Evolutionary conservation across 2,113 vertebrate genomes (phyloP).

Genomic region (Toxostoma redivivum): DNA sequence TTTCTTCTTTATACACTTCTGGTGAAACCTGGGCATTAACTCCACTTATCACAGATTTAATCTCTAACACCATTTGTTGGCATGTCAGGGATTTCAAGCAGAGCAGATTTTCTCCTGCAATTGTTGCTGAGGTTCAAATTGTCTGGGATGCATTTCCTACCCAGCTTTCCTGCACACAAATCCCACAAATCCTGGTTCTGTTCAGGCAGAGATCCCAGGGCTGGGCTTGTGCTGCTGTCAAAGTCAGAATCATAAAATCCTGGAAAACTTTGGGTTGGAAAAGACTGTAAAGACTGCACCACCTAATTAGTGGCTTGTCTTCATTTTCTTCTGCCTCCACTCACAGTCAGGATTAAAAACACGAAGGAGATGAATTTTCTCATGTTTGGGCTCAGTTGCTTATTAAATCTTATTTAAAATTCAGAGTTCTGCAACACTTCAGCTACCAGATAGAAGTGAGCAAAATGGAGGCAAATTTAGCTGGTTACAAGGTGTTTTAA

Average conservation of each 20-base stretch:
- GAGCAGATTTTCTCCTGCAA: not conserved
- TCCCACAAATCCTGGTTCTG: not conserved
- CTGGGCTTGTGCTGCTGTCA: not conserved
- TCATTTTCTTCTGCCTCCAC: no score
- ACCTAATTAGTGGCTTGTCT: no score
- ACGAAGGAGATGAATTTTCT: no score
- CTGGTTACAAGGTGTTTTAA: no score
- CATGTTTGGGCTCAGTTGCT: no score
- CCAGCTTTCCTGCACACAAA: not conserved
- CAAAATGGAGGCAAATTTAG: no score
- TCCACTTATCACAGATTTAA: not conserved
- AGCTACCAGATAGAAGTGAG: no score
- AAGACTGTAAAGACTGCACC: no score
- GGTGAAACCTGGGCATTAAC: not conserved
- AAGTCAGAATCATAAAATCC: rapidly evolving
- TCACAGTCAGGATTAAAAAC: no score
- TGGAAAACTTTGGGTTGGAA: not conserved
- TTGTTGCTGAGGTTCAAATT: not conserved
- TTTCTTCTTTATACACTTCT: not conserved
- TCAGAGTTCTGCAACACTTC: no score
- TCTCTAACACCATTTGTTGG: not conserved
- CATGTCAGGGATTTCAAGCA: not conserved
- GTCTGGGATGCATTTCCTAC: not conserved
- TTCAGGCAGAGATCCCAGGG: not conserved
- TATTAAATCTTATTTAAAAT: no score